These are phyloP conservation scores for Seriola quinqueradiata DNA, from an alignment of 2,113 vertebrate species.

Conservation along the genomic window DNA sequence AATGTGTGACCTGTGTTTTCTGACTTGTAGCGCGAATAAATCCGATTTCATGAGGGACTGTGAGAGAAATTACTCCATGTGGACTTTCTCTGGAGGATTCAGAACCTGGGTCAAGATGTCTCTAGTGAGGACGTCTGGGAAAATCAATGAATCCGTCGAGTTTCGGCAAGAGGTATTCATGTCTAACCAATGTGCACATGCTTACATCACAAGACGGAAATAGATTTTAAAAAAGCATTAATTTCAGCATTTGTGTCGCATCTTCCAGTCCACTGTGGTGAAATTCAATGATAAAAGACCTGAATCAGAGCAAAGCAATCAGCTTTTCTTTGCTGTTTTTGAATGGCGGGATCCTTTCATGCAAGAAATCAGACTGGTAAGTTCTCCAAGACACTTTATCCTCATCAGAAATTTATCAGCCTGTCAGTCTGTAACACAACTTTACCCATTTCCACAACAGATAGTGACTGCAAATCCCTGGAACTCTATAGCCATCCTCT, in stretches of 20 bases:
- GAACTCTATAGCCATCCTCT: conserved; percentile 95
- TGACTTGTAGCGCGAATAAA: conserved; percentile 84
- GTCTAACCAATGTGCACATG: accelerated
- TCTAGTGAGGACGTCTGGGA: conserved; percentile 92
- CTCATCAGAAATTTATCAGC: not conserved
- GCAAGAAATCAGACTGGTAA: conserved; percentile 94
- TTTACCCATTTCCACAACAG: conserved; percentile 74
- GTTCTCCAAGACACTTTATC: conserved; percentile 32
- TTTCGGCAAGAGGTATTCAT: conserved; percentile 92
- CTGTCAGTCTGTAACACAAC: not conserved
- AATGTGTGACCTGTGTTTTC: conserved; percentile 14
- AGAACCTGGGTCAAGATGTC: conserved; percentile 99
- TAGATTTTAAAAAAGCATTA: not conserved
- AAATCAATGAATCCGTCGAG: conserved; percentile 88
- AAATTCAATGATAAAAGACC: conserved; percentile 93
- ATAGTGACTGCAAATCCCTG: conserved; percentile 97
- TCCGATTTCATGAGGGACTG: conserved; percentile 93
- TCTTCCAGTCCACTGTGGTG: conserved; percentile 91
- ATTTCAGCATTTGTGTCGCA: not conserved
- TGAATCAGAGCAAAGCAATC: conserved; percentile 76
- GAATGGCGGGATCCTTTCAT: conserved; percentile 97
- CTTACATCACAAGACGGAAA: not conserved
- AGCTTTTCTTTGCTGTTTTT: conserved; percentile 96
- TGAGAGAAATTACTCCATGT: conserved; percentile 95
- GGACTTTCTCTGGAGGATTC: conserved; percentile 98